Conservation (phyloP, 2,888 invertebrate genomes). For the Dryobotodes eremita region DNA sequence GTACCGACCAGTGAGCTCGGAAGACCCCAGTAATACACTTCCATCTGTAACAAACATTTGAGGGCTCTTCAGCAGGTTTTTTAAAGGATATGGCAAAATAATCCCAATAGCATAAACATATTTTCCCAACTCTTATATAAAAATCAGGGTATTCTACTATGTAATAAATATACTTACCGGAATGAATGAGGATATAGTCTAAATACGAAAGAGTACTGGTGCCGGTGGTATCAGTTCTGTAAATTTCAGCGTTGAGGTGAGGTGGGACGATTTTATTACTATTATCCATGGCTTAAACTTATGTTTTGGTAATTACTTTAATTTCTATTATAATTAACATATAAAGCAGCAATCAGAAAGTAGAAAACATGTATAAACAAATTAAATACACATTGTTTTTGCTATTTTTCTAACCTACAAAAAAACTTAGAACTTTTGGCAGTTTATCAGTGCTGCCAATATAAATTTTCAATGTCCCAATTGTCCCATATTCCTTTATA, state of each 20-base stretch:
- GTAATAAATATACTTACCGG: slow-evolving; percentile 72
- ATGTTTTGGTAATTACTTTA: slow-evolving; percentile 24
- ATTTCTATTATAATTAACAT: slow-evolving; percentile 16
- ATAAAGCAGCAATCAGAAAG: slow-evolving; percentile 26
- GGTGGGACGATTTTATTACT: slow-evolving; percentile 84
- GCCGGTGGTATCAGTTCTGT: slow-evolving; percentile 83
- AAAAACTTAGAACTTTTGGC: slow-evolving; percentile 3
- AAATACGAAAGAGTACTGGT: slow-evolving; percentile 81
- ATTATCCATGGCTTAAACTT: slow-evolving; percentile 76
- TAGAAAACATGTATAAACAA: slow-evolving; percentile 29
- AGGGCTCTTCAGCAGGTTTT: background rate
- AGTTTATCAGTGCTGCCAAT: slow-evolving; percentile 17
- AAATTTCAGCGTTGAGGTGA: slow-evolving; percentile 88
- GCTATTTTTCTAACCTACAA: slow-evolving; percentile 41
- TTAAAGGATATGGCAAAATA: background rate
- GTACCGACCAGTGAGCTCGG: slow-evolving; percentile 87
- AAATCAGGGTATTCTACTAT: background rate
- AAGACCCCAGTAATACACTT: slow-evolving; percentile 84
- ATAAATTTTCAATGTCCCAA: background rate
- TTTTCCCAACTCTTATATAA: background rate
- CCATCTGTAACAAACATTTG: slow-evolving; percentile 79
- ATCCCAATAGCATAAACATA: background rate
- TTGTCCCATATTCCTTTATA: too few relatives aligned
- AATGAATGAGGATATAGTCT: slow-evolving; percentile 82
- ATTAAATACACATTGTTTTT: slow-evolving; percentile 40